phyloP scores from a whole-genome alignment of 2,797 vertebrate species.

The Austrolebias charrua region DNA sequence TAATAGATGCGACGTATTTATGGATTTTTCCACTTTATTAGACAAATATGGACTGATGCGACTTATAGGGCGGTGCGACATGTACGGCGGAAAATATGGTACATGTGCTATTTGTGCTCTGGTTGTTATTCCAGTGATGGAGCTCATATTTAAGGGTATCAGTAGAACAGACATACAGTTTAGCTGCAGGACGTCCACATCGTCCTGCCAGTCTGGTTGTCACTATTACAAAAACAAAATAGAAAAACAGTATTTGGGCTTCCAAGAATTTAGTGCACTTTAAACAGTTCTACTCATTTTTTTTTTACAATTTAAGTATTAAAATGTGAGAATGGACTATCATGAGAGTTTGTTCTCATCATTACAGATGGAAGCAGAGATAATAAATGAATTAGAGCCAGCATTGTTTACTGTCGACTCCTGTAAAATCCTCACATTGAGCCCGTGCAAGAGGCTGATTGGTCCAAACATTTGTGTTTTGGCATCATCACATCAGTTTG shows the following conservation, averaged over 20 bases:
- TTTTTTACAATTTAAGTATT: too few relatives aligned
- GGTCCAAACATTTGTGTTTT: conserved; percentile 1
- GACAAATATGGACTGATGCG: too few relatives aligned
- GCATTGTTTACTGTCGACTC: background rate
- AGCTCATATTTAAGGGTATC: conserved; percentile 8
- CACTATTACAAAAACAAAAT: background rate
- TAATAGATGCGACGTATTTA: too few relatives aligned
- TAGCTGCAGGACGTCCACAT: background rate
- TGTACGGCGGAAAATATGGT: too few relatives aligned
- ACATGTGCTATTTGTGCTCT: background rate
- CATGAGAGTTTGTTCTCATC: background rate
- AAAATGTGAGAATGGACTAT: too few relatives aligned
- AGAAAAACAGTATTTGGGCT: background rate
- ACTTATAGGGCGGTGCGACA: too few relatives aligned
- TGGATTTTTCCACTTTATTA: too few relatives aligned
- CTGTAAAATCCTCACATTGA: background rate
- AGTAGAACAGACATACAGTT: conserved; percentile 7
- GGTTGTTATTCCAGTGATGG: conserved; percentile 5
- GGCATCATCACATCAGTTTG: background rate
- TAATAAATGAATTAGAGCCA: background rate
- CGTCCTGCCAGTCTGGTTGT: background rate
- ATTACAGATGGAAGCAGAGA: background rate
- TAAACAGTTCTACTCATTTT: too few relatives aligned
- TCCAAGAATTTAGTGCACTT: background rate
- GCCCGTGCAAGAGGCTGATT: background rate